phyloP scores from a whole-genome alignment of 2,888 invertebrate species.

The Amphipyra berbera region DNA sequence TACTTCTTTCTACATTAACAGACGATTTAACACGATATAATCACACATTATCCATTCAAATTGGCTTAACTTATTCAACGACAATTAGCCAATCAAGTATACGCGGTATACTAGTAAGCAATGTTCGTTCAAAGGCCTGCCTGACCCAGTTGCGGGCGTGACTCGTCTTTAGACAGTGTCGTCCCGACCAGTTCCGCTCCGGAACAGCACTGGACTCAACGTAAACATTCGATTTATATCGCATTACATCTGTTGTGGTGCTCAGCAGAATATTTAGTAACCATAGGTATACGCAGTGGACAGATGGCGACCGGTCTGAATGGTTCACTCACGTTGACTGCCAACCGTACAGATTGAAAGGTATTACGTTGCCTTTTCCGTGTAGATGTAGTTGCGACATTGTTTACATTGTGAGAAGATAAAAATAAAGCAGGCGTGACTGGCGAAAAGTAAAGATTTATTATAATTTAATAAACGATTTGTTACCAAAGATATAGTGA shows the following conservation, averaged over 20 bases:
- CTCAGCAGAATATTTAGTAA: slow-evolving; percentile 43
- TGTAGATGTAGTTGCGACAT: slow-evolving; percentile 6
- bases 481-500: too few species aligned
- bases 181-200: slow-evolving; percentile 33
- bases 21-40: background rate
- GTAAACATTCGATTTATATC: slow-evolving; percentile 52
- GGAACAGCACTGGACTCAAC: slow-evolving; percentile 41
- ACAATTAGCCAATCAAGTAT: slow-evolving; percentile 29
- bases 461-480: too few species aligned
- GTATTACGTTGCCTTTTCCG: slow-evolving; percentile 1
- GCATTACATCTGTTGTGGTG: slow-evolving; percentile 26
- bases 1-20: background rate
- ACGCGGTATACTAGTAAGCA: slow-evolving; percentile 16
- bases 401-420: slow-evolving; percentile 24
- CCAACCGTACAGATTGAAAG: background rate
- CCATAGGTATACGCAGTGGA: slow-evolving; percentile 7
- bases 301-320: slow-evolving; percentile 36
- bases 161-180: slow-evolving; percentile 46
- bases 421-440: background rate
- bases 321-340: slow-evolving; percentile 31
- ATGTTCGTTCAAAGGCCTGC: slow-evolving; percentile 48
- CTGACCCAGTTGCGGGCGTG: slow-evolving; percentile 53
- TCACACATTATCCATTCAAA: slow-evolving; percentile 14
- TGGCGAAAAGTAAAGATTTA: too few species aligned
- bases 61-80: slow-evolving; percentile 6